These are phyloP conservation scores for Rhorus exstirpatorius DNA, from an alignment of 2,888 invertebrate genomes.

Conservation along the genomic window DNA sequence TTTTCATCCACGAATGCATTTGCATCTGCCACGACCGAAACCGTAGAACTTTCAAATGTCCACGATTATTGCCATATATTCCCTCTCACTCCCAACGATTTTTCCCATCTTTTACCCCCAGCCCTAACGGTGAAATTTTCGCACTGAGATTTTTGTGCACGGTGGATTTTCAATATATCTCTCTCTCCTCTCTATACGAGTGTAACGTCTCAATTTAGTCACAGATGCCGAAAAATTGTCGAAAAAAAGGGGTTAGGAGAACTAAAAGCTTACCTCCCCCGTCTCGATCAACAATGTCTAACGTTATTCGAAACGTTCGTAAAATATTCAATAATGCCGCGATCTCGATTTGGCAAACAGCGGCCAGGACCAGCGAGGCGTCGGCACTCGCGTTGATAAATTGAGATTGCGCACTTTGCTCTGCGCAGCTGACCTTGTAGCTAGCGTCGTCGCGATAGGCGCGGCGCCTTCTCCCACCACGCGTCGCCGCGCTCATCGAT, in stretches of 20 bases:
- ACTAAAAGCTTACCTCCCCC: not conserved
- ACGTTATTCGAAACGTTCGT: not conserved
- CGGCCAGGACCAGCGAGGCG: too few relatives aligned
- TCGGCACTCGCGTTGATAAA: too few relatives aligned
- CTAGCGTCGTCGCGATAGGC: too few relatives aligned
- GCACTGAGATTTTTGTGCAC: slow-evolving; percentile 66
- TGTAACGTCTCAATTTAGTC: slow-evolving; percentile 72
- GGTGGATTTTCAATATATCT: slow-evolving; percentile 71
- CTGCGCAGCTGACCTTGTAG: too few relatives aligned
- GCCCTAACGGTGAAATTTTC: slow-evolving; percentile 78
- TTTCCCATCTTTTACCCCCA: slow-evolving; percentile 20
- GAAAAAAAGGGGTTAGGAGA: not conserved
- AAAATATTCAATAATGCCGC: not conserved
- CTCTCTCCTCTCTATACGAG: slow-evolving; percentile 41
- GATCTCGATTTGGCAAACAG: too few relatives aligned
- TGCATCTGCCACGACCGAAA: slow-evolving; percentile 65
- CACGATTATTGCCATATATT: slow-evolving; percentile 33
- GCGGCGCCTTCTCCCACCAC: too few relatives aligned
- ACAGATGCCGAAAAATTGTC: not conserved
- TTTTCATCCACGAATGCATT: slow-evolving; percentile 48
- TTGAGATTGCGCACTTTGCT: too few relatives aligned
- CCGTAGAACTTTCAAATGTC: slow-evolving; percentile 26
- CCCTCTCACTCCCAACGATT: slow-evolving; percentile 22
- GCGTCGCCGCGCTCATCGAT: too few relatives aligned
- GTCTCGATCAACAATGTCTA: not conserved